phyloP scores from a whole-genome alignment of 2,797 vertebrate species.

The Coregonus suidteri region DNA sequence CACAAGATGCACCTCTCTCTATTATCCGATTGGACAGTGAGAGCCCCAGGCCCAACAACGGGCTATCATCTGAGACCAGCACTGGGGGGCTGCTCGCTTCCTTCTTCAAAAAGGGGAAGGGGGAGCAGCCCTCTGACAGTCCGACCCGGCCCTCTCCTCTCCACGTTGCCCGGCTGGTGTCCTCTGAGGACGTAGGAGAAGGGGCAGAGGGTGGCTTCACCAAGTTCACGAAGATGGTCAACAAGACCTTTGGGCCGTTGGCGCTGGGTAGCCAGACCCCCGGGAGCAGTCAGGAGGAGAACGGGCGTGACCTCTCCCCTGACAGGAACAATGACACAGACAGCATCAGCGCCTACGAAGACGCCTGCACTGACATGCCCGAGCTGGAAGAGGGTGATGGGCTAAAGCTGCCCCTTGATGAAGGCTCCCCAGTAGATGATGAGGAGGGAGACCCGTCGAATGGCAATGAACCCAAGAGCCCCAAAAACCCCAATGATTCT shows the following conservation, averaged over 20 bases:
- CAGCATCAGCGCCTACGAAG: conserved; percentile 71
- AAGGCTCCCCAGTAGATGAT: not conserved
- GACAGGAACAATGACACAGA: conserved; percentile 64
- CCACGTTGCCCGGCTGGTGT: conserved; percentile 1
- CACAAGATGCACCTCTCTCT: conserved; percentile 18
- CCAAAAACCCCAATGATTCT: conserved; percentile 34
- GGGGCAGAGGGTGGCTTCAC: not conserved
- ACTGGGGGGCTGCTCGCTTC: conserved; percentile 10
- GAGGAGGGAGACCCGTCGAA: not conserved
- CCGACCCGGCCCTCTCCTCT: not conserved
- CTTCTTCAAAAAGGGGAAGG: conserved; percentile 31
- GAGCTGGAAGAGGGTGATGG: conserved; percentile 48
- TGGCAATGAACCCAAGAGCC: conserved; percentile 13
- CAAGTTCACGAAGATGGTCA: conserved; percentile 48
- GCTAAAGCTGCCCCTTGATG: conserved; percentile 47
- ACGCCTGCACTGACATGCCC: conserved; percentile 64
- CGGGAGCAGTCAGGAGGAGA: conserved; percentile 11
- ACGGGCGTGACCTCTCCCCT: conserved; percentile 37
- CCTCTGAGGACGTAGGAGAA: conserved; percentile 20
- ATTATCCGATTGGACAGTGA: conserved; percentile 16
- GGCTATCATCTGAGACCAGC: conserved; percentile 9
- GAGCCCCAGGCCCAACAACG: not conserved
- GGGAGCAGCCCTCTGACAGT: not conserved
- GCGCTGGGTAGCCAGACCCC: conserved; percentile 32
- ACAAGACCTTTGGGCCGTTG: conserved; percentile 49